Evolutionary conservation across 2,888 invertebrate genomes (phyloP).

Genomic region (Ligdia adustata): DNA sequence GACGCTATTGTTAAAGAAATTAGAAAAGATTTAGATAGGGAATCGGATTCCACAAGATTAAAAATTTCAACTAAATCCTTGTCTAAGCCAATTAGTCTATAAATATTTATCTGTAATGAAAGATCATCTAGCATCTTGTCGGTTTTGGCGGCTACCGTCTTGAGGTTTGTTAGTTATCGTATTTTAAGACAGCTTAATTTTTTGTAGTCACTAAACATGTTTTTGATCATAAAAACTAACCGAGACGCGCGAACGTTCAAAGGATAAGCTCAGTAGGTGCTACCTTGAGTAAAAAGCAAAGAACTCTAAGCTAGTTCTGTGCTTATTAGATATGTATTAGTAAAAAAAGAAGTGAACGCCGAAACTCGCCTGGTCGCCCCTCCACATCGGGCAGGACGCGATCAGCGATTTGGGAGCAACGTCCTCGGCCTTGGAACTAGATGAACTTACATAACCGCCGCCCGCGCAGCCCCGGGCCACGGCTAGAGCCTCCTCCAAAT

Average conservation of each 20-base stretch:
- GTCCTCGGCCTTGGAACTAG: constrained; percentile 83
- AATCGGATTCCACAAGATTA: constrained; percentile 27
- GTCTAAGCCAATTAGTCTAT: constrained; percentile 1
- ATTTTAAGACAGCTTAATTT: constrained; percentile 11
- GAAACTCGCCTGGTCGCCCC: constrained; percentile 71
- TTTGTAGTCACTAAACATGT: constrained; percentile 17
- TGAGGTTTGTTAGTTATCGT: constrained; percentile 9
- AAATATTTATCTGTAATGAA: constrained; percentile 13
- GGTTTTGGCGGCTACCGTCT: constrained; percentile 16
- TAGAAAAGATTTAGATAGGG: constrained; percentile 5
- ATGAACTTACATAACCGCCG: constrained; percentile 81
- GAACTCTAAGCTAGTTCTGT: constrained; percentile 39
- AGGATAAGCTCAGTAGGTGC: constrained; percentile 17
- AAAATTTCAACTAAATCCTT: constrained; percentile 8
- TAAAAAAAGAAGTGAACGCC: constrained; percentile 71
- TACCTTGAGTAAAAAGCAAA: constrained; percentile 35
- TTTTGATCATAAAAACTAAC: constrained; percentile 10
- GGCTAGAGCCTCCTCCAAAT: constrained; percentile 74
- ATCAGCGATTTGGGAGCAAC: constrained; percentile 82
- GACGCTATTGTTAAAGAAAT: constrained; percentile 35
- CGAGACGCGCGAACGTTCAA: constrained; percentile 17
- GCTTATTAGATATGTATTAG: constrained; percentile 52
- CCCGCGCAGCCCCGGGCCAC: constrained; percentile 47
- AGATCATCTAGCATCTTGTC: constrained; percentile 9
- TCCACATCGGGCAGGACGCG: constrained; percentile 69